phyloP scores from a whole-genome alignment of 2,888 invertebrate species.

The Argyresthia albistria region DNA sequence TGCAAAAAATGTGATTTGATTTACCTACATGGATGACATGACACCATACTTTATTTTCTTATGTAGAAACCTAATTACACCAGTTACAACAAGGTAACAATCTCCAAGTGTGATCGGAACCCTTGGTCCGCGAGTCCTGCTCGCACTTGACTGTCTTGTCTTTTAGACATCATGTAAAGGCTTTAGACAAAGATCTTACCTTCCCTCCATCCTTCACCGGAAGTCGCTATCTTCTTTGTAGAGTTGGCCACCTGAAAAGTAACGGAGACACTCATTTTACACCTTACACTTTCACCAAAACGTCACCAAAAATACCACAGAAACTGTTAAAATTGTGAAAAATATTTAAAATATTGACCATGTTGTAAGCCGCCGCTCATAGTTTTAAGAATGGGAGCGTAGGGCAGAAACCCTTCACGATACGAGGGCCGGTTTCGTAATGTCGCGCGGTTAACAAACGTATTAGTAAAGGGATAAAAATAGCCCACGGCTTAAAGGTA shows the following conservation, averaged over 20 bases:
- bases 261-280: constrained; percentile 20
- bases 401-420: constrained; percentile 28
- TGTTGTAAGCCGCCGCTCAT: constrained; percentile 32
- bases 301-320: constrained; percentile 8
- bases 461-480: constrained; percentile 21
- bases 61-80: too few relatives aligned
- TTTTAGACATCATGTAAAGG: too few relatives aligned
- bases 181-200: constrained; percentile 25
- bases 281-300: constrained; percentile 24
- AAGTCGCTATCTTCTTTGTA: constrained; percentile 71
- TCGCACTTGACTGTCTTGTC: too few relatives aligned
- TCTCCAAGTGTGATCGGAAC: too few relatives aligned
- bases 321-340: constrained; percentile 7
- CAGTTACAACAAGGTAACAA: too few relatives aligned
- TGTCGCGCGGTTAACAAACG: constrained; percentile 37
- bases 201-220: constrained; percentile 69
- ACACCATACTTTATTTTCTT: too few relatives aligned
- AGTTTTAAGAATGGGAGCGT: constrained; percentile 21
- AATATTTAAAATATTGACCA: constrained; percentile 35
- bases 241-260: constrained; percentile 78
- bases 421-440: constrained; percentile 46
- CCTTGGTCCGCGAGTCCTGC: too few relatives aligned
- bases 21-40: too few relatives aligned
- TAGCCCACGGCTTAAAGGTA: not conserved
- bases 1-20: too few relatives aligned